These are phyloP conservation scores for Halcyon senegalensis DNA, from an alignment of 2,113 vertebrate species.

Conservation along the genomic window DNA sequence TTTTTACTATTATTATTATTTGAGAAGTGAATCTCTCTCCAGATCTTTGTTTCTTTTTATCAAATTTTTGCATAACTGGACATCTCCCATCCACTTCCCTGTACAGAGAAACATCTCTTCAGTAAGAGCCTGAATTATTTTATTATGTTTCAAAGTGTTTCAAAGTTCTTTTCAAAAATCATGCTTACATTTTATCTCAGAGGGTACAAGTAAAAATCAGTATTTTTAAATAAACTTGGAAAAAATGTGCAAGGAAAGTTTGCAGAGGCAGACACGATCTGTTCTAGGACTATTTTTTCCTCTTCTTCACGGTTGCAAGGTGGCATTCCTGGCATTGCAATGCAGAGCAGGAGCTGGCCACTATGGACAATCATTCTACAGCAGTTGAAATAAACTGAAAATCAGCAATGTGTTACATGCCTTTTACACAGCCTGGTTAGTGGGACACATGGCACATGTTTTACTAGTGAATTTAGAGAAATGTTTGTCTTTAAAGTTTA, in stretches of 20 bases:
- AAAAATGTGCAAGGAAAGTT: not conserved
- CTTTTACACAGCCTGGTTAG: not conserved
- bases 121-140: not conserved
- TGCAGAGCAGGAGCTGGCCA: not conserved
- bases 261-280: not conserved
- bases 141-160: conserved; percentile 1
- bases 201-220: not conserved
- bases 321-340: not conserved
- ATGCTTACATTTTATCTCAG: not conserved
- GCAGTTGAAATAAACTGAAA: not conserved
- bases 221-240: not conserved
- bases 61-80: not conserved
- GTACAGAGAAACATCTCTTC: not conserved
- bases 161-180: conserved; percentile 4
- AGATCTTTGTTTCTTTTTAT: not conserved
- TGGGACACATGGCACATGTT: not conserved
- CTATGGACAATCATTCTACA: not conserved
- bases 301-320: rapidly evolving
- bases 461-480: not conserved
- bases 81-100: not conserved
- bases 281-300: not conserved
- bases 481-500: conserved; percentile 23
- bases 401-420: not conserved
- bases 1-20: not conserved
- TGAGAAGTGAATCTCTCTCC: not conserved